phyloP scores from a whole-genome alignment of 2,113 vertebrate genomes.

The Cottus gobio region DNA sequence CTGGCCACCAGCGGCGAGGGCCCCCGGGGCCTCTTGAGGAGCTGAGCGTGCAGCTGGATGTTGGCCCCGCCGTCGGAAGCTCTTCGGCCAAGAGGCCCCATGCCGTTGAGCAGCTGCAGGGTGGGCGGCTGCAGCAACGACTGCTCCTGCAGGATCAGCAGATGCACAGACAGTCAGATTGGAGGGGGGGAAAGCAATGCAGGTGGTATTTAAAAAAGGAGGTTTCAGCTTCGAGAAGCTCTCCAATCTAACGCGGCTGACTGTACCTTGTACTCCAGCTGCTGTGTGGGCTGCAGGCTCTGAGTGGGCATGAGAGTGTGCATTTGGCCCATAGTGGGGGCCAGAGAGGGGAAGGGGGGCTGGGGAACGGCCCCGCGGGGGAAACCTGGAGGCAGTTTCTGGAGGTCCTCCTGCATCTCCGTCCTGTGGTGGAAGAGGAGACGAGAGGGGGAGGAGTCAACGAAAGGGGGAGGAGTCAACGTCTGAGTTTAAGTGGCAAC shows the following conservation, averaged over 20 bases:
- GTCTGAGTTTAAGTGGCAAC: neutral
- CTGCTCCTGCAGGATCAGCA: conserved; percentile 87
- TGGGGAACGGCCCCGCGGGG: conserved; percentile 88
- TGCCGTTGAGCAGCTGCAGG: conserved; percentile 96
- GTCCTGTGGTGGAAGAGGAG: conserved; percentile 80
- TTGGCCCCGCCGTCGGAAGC: conserved; percentile 98
- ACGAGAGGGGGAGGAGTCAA: neutral
- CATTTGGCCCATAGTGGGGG: conserved; percentile 89
- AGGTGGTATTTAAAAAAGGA: neutral
- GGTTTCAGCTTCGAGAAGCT: neutral
- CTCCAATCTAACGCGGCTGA: neutral
- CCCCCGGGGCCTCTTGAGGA: conserved; percentile 95
- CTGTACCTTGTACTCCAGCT: conserved; percentile 98
- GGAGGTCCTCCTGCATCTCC: conserved; percentile 94
- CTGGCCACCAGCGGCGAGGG: conserved; percentile 95
- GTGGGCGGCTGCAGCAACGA: conserved; percentile 96
- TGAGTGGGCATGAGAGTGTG: conserved; percentile 92
- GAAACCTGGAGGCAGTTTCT: conserved; percentile 93
- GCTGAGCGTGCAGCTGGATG: conserved; percentile 96
- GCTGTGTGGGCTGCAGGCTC: conserved; percentile 91
- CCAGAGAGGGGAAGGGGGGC: conserved; percentile 89
- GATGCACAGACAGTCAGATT: neutral
- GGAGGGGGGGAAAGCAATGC: neutral
- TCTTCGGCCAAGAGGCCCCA: conserved; percentile 97
- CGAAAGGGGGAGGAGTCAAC: neutral